These are phyloP conservation scores for Hozukius guyotensis DNA, from an alignment of 2,797 vertebrate species.

Conservation along the genomic window DNA sequence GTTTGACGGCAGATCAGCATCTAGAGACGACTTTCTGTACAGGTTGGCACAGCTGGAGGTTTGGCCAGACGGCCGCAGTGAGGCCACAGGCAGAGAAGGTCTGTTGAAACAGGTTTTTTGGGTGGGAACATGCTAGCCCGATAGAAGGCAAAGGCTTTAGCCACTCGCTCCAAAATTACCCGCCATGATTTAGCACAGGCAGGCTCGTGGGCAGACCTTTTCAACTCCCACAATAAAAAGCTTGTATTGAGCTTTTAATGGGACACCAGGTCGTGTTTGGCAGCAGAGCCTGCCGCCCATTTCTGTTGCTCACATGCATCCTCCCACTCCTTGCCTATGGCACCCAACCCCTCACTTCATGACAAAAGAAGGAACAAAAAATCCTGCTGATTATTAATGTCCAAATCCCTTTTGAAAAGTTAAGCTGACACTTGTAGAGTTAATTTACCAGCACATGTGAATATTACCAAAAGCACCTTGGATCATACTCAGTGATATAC, in stretches of 20 bases:
- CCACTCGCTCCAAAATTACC: constrained; percentile 52
- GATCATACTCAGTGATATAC: constrained; percentile 67
- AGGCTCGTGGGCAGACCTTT: constrained; percentile 30
- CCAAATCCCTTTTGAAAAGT: constrained; percentile 67
- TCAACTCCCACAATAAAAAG: constrained; percentile 36
- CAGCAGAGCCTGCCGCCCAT: constrained; percentile 35
- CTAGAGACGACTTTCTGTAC: constrained; percentile 65
- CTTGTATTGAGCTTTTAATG: constrained; percentile 48
- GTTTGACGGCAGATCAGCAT: constrained; percentile 63
- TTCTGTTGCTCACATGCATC: constrained; percentile 57
- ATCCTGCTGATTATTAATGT: constrained; percentile 35
- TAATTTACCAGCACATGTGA: constrained; percentile 71
- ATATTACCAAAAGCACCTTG: constrained; percentile 75
- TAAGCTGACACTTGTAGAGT: constrained; percentile 55
- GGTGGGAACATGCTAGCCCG: constrained; percentile 72
- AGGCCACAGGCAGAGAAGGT: constrained; percentile 74
- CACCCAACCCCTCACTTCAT: constrained; percentile 43
- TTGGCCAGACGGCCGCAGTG: constrained; percentile 69
- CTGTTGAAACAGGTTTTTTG: constrained; percentile 57
- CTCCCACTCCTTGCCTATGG: constrained; percentile 53
- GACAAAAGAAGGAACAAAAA: constrained; percentile 16
- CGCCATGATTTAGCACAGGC: constrained; percentile 33
- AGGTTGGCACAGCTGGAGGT: constrained; percentile 78
- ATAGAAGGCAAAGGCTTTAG: constrained; percentile 66
- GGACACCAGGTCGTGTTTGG: constrained; percentile 55